Percentiles rank a stretch among this genome's conserved stretches.
Evolutionary conservation across 2,113 vertebrate genomes (phyloP).

Genomic region (Odontophorus gujanensis): DNA sequence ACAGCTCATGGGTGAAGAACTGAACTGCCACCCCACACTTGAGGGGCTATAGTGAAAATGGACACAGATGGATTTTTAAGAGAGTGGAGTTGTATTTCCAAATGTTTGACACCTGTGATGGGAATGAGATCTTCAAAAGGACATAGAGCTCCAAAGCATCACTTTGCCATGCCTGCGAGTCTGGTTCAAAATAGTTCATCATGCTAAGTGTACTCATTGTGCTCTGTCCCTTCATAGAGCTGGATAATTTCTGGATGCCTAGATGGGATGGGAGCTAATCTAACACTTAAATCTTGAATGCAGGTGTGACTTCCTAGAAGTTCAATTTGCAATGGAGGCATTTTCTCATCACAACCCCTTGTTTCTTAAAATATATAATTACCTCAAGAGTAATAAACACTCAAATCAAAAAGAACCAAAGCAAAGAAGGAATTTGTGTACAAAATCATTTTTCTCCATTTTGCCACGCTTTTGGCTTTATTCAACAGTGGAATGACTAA

Average conservation of each 20-base stretch:
- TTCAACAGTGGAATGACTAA: background rate
- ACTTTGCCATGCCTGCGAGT: background rate
- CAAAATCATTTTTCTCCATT: background rate
- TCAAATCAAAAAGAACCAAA: background rate
- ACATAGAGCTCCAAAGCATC: background rate
- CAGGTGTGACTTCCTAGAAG: background rate
- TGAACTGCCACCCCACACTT: background rate
- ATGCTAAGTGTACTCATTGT: background rate
- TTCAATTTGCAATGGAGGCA: background rate
- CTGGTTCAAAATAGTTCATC: background rate
- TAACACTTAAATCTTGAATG: background rate
- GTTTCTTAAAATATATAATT: background rate
- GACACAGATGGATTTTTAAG: background rate
- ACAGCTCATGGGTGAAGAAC: background rate
- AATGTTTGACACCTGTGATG: background rate
- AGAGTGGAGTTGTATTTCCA: background rate
- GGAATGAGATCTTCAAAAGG: background rate
- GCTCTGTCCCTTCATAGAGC: background rate
- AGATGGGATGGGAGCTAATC: background rate
- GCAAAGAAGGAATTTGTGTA: background rate
- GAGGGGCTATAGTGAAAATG: background rate
- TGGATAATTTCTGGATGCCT: background rate
- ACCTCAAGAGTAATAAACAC: background rate
- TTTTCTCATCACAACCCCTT: background rate
- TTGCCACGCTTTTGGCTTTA: background rate